A percentile compares a stretch with the other conserved stretches of the same genome.
phyloP scores from a whole-genome alignment of 2,888 invertebrate genomes.

The Nudaria mundana region DNA sequence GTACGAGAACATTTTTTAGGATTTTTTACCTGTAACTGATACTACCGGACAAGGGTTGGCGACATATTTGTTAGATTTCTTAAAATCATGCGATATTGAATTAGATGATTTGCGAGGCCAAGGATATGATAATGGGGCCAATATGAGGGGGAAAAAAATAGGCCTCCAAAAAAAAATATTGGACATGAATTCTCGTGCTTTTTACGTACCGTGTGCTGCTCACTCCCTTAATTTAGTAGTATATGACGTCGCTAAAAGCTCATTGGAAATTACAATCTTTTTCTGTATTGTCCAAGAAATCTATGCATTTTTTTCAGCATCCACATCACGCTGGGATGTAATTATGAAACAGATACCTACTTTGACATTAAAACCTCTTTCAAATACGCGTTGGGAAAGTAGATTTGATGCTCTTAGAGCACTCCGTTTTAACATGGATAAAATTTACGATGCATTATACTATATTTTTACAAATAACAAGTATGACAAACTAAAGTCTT shows the following conservation, averaged over 20 bases:
- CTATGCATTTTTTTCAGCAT: not conserved
- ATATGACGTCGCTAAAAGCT: not conserved
- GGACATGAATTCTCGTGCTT: conserved; percentile 22
- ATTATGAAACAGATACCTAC: too few species aligned
- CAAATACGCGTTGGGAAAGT: not conserved
- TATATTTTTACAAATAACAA: not conserved
- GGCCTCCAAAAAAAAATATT: conserved; percentile 42
- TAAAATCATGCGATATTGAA: not conserved
- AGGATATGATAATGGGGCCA: conserved; percentile 46
- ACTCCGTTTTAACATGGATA: not conserved
- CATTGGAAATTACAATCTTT: not conserved
- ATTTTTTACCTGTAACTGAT: conserved; percentile 21
- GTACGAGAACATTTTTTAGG: conserved; percentile 1
- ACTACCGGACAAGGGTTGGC: conserved; percentile 17
- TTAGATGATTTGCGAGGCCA: conserved; percentile 35
- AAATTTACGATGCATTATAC: not conserved
- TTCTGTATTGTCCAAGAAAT: not conserved
- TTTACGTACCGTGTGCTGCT: not conserved
- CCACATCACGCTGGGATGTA: not conserved
- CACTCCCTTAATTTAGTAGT: conserved; percentile 7
- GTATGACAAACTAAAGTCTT: not conserved
- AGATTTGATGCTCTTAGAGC: not conserved
- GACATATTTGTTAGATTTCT: not conserved
- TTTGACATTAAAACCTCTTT: not conserved
- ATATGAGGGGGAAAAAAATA: conserved; percentile 42